These are phyloP conservation scores for Sycophaga agraensis DNA, from an alignment of 1,140 invertebrate genomes.

Conservation along the genomic window DNA sequence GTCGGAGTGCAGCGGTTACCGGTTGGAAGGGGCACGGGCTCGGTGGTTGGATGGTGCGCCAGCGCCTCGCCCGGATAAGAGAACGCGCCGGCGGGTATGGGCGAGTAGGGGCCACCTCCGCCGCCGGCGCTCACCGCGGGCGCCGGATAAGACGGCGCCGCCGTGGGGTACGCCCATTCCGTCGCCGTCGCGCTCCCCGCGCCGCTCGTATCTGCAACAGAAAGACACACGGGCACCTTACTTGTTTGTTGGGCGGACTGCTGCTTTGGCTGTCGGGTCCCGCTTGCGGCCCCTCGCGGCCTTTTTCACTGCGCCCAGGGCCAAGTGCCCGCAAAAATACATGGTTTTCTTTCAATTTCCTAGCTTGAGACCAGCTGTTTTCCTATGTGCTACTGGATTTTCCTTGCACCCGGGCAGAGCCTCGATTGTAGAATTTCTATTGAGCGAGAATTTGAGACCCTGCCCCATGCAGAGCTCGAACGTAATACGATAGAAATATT, in stretches of 20 bases:
- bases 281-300: too few relatives aligned
- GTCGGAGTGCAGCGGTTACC: constrained; percentile 37
- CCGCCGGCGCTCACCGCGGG: constrained; percentile 43
- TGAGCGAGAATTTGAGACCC: too few relatives aligned
- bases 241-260: too few relatives aligned
- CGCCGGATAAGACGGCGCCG: constrained; percentile 52
- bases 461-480: too few relatives aligned
- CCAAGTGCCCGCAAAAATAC: too few relatives aligned
- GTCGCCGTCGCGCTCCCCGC: constrained; percentile 13
- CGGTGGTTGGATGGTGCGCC: constrained; percentile 53
- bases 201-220: constrained; percentile 49
- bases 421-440: too few relatives aligned
- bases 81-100: constrained; percentile 53
- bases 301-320: too few relatives aligned
- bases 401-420: too few relatives aligned
- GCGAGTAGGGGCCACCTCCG: constrained; percentile 51
- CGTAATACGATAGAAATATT: too few relatives aligned
- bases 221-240: not conserved
- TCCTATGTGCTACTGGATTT: too few relatives aligned
- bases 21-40: constrained; percentile 52
- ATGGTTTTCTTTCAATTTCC: too few relatives aligned
- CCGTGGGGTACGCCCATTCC: constrained; percentile 54
- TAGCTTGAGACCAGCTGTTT: too few relatives aligned
- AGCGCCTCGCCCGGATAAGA: constrained; percentile 54
- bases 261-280: not conserved